phyloP scores from a whole-genome alignment of 2,113 vertebrate genomes.

The Podarcis raffonei region DNA sequence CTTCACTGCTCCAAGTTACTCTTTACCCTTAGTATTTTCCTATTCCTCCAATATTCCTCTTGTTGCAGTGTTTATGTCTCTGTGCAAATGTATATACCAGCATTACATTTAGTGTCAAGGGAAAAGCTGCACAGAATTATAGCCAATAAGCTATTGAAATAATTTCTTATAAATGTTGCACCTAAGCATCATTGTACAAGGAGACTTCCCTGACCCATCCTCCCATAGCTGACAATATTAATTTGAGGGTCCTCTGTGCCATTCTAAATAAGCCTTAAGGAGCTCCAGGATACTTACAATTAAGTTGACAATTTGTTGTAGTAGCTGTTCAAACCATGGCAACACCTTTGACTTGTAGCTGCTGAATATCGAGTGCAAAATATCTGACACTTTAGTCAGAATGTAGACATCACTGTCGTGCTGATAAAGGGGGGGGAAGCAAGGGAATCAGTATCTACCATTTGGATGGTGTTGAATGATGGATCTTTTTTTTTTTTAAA shows the following conservation, averaged over 20 bases:
- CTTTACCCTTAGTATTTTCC: not conserved
- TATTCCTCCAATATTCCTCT: no score
- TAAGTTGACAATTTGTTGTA: constrained; percentile 94
- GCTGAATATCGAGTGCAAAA: constrained; percentile 97
- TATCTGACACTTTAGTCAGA: constrained; percentile 97
- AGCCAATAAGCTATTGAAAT: not conserved
- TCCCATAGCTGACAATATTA: not conserved
- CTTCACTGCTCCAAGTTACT: not conserved
- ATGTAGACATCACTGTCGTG: constrained; percentile 99
- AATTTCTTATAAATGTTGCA: not conserved
- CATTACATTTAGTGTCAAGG: not conserved
- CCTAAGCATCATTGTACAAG: not conserved
- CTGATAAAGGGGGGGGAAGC: constrained; percentile 71
- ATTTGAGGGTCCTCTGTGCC: accelerated
- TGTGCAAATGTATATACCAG: not conserved
- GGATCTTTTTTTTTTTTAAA: no score
- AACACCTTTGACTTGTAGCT: constrained; percentile 96
- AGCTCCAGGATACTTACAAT: constrained; percentile 84
- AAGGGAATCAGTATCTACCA: constrained; percentile 7
- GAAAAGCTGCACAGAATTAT: not conserved
- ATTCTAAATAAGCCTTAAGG: not conserved
- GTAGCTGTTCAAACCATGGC: constrained; percentile 96
- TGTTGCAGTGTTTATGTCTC: not conserved
- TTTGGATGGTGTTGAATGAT: not conserved
- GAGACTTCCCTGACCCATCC: not conserved